A percentile compares a stretch with the other conserved stretches of the same genome.
Conservation (phyloP, 2,888 invertebrate species). For the Teleiodes luculella region DNA sequence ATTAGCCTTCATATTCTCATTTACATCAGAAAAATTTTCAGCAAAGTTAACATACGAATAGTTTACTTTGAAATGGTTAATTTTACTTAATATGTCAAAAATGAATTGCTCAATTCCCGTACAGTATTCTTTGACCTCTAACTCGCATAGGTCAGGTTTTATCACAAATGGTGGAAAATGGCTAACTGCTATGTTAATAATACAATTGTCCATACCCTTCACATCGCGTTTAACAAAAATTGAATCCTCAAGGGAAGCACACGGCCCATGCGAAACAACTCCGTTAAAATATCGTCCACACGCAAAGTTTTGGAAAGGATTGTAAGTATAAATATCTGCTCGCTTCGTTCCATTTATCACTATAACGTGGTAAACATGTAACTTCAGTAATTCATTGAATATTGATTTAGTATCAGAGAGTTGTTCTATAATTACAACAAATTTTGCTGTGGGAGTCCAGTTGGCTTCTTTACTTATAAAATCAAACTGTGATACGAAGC, state of each 20-base stretch:
- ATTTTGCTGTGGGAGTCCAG: constrained; percentile 45
- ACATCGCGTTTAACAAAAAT: too few species aligned
- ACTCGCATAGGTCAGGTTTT: constrained; percentile 21
- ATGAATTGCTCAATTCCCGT: constrained; percentile 38
- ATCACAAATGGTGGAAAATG: constrained; percentile 49
- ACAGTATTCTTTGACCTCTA: not conserved
- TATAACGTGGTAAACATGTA: constrained; percentile 38
- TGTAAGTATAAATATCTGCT: constrained; percentile 45
- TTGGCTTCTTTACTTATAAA: constrained; percentile 29
- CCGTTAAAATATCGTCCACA: constrained; percentile 50
- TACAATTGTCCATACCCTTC: constrained; percentile 43
- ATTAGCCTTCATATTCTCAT: constrained; percentile 32
- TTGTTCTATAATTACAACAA: constrained; percentile 36
- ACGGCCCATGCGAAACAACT: constrained; percentile 42
- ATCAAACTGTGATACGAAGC: constrained; percentile 26
- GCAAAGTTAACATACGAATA: constrained; percentile 31
- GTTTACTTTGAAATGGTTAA: constrained; percentile 41
- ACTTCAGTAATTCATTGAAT: constrained; percentile 39
- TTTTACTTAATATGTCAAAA: constrained; percentile 38
- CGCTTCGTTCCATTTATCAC: constrained; percentile 37
- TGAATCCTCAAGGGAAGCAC: constrained; percentile 23
- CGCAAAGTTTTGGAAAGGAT: constrained; percentile 49
- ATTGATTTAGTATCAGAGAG: constrained; percentile 29
- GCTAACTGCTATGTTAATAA: constrained; percentile 36
- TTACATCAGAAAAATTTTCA: constrained; percentile 34